Conservation (phyloP, 2,797 vertebrate genomes). For the Cryptoprocta ferox region DNA sequence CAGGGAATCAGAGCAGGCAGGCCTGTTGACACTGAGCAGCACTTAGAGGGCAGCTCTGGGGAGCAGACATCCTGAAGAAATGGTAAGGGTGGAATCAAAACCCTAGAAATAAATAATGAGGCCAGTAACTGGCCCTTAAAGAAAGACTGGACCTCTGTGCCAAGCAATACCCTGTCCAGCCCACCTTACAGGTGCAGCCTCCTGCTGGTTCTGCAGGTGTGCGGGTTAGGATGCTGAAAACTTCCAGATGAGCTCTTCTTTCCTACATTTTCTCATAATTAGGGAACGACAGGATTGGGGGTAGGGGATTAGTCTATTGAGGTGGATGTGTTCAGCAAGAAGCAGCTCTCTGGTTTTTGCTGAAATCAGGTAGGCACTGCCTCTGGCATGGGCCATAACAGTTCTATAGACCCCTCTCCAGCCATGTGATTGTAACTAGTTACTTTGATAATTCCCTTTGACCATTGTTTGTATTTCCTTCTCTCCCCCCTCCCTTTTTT, state of each 20-base stretch:
- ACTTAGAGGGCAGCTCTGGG: background rate
- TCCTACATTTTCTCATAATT: background rate
- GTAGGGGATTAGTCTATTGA: background rate
- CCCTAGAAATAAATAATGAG: slow-evolving; percentile 34
- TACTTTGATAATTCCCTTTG: slow-evolving; percentile 77
- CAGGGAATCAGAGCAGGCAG: slow-evolving; percentile 52
- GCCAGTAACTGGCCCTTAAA: slow-evolving; percentile 27
- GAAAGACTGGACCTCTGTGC: slow-evolving; percentile 46
- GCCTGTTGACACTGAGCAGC: background rate
- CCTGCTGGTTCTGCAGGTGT: background rate
- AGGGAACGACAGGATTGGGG: background rate
- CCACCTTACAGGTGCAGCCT: background rate
- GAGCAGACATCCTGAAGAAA: slow-evolving; percentile 50
- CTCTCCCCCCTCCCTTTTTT: background rate
- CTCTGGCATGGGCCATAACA: background rate
- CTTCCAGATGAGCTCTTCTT: slow-evolving; percentile 34
- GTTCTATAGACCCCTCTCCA: slow-evolving; percentile 6
- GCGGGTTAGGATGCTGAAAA: background rate
- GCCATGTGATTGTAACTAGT: slow-evolving; percentile 75
- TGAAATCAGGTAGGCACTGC: background rate
- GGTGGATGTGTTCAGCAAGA: slow-evolving; percentile 2
- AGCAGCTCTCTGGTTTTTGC: slow-evolving; percentile 54
- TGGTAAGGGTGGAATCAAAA: slow-evolving; percentile 2
- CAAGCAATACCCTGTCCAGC: slow-evolving; percentile 25
- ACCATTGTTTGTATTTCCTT: slow-evolving; percentile 66